A percentile compares a stretch with the other conserved stretches of the same genome.
These are phyloP conservation scores for Drosophila busckii DNA, from an alignment of 1,140 invertebrate species.

Conservation along the genomic window DNA sequence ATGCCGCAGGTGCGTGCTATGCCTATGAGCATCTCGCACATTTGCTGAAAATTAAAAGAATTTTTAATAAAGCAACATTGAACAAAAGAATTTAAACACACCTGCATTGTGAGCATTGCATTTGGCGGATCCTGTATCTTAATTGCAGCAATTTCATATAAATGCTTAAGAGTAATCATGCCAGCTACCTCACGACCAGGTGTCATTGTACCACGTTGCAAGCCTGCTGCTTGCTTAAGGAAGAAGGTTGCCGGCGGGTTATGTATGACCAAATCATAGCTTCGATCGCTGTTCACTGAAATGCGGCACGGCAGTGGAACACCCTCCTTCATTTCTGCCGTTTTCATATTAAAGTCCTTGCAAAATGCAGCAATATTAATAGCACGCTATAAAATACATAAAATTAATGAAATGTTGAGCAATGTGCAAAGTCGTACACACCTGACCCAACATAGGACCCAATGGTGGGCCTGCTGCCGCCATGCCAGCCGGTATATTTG, in stretches of 20 bases:
- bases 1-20: conserved; percentile 90
- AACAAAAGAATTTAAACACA: not conserved
- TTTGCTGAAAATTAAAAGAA: conserved; percentile 82
- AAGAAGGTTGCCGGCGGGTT: conserved; percentile 92
- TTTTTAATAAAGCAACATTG: not conserved
- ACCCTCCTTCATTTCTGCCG: conserved; percentile 94
- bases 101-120: conserved; percentile 80
- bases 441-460: conserved; percentile 95
- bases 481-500: conserved; percentile 91
- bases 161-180: conserved; percentile 95
- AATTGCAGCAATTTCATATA: conserved; percentile 99
- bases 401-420: not conserved
- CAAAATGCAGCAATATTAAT: conserved; percentile 98
- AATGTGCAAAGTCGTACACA: conserved; percentile 70
- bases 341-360: conserved; percentile 98
- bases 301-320: conserved; percentile 92
- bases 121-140: conserved; percentile 92
- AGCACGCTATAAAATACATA: conserved; percentile 85
- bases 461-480: conserved; percentile 92
- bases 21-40: conserved; percentile 89
- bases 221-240: conserved; percentile 96
- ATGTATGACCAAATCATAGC: conserved; percentile 90
- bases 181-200: conserved; percentile 90
- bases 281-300: conserved; percentile 91
- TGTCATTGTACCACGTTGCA: conserved; percentile 89